These are phyloP conservation scores for Acleris laterana DNA, from an alignment of 2,888 invertebrate genomes.

Conservation along the genomic window DNA sequence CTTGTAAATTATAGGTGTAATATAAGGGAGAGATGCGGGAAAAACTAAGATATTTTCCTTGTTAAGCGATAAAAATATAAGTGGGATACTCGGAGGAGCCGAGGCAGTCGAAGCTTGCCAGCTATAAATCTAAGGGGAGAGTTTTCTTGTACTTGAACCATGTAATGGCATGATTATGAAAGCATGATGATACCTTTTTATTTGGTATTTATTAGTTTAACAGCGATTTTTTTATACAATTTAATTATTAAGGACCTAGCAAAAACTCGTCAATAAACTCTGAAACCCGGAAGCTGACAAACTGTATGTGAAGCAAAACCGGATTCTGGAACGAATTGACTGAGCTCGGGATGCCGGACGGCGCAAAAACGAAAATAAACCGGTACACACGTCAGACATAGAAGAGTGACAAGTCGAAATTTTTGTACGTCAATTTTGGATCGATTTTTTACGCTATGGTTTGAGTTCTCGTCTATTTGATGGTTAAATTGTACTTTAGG, in stretches of 20 bases:
- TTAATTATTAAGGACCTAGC: slow-evolving; percentile 1
- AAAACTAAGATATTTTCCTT: slow-evolving; percentile 61
- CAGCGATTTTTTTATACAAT: too few relatives aligned
- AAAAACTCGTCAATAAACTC: slow-evolving; percentile 1
- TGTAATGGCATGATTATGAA: slow-evolving; percentile 30
- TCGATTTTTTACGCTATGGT: background rate
- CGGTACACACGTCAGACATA: background rate
- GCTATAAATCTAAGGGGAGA: slow-evolving; percentile 31
- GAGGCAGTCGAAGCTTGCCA: slow-evolving; percentile 39
- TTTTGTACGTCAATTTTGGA: slow-evolving; percentile 8
- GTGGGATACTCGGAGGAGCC: slow-evolving; percentile 50
- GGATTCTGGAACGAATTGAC: slow-evolving; percentile 15
- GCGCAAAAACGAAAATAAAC: slow-evolving; percentile 2
- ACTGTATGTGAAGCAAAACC: slow-evolving; percentile 7
- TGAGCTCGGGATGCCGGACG: background rate
- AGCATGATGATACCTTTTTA: slow-evolving; percentile 9
- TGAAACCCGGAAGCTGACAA: slow-evolving; percentile 4
- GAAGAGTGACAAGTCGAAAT: slow-evolving; percentile 4
- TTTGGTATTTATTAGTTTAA: background rate
- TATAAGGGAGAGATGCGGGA: slow-evolving; percentile 55
- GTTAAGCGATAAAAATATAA: slow-evolving; percentile 67
- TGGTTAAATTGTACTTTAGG: too few relatives aligned
- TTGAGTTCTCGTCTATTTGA: too few relatives aligned
- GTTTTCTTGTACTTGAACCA: slow-evolving; percentile 11
- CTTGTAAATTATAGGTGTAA: slow-evolving; percentile 75